A percentile compares a stretch with the other conserved stretches of the same genome.
phyloP scores from a whole-genome alignment of 2,113 vertebrate genomes.

The Alexandromys fortis region DNA sequence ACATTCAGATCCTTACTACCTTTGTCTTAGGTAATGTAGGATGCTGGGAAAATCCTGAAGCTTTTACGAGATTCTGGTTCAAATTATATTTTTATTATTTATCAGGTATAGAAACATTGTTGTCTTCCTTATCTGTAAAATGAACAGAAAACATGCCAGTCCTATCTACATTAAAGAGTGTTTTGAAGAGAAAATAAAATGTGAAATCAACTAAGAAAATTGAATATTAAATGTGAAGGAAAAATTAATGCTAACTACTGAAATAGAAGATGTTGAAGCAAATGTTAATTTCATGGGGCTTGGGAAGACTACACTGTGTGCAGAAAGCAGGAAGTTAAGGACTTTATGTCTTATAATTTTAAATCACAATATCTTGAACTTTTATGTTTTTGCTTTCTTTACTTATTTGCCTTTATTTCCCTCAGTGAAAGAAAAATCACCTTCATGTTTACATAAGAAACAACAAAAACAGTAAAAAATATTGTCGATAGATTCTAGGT shows the following conservation, averaged over 20 bases:
- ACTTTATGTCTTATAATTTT: not conserved
- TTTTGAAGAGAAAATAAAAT: conserved; percentile 14
- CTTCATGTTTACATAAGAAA: not conserved
- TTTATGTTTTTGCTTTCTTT: not conserved
- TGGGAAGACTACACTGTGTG: not conserved
- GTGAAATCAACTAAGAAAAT: not conserved
- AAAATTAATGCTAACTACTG: not conserved
- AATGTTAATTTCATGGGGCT: not conserved
- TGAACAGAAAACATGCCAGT: not conserved
- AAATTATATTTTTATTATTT: not conserved
- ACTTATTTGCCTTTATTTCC: conserved; percentile 17
- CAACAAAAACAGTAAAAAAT: not conserved
- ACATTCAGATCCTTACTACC: not conserved
- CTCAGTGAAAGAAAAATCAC: not conserved
- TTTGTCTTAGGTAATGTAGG: not conserved
- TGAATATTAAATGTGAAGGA: conserved; percentile 23
- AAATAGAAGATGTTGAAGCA: not conserved
- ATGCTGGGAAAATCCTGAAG: not conserved
- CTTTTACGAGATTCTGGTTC: conserved; percentile 30
- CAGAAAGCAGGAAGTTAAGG: not conserved
- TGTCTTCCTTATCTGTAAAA: conserved; percentile 29
- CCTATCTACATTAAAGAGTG: not conserved
- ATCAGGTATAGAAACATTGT: not conserved
- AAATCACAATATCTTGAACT: not conserved
- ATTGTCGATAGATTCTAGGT: not conserved